Conservation (phyloP, 2,888 invertebrate genomes). For the Meandrusa payeni region DNA sequence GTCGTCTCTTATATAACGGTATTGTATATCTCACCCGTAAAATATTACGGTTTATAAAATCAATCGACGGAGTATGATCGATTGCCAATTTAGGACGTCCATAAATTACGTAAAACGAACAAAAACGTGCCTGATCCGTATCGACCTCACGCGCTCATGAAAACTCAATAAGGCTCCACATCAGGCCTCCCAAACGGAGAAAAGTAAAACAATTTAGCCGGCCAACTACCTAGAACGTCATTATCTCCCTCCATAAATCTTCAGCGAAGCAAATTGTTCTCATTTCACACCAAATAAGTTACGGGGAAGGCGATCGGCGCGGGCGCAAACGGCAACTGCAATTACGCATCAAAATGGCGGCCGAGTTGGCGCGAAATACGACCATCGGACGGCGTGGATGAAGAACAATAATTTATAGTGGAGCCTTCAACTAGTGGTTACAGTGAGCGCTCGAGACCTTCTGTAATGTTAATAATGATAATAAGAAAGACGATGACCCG, state of each 20-base stretch:
- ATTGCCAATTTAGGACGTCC: constrained; percentile 3
- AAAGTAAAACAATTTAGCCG: constrained; percentile 37
- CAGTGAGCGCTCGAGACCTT: constrained; percentile 29
- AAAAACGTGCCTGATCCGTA: constrained; percentile 14
- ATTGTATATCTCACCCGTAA: too few relatives aligned
- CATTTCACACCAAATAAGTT: constrained; percentile 76
- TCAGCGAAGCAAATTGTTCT: constrained; percentile 62
- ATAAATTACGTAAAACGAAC: constrained; percentile 24
- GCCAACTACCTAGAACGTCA: constrained; percentile 44
- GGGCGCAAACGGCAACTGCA: constrained; percentile 43
- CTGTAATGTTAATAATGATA: constrained; percentile 34
- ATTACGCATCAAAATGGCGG: constrained; percentile 57
- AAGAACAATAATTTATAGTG: constrained; percentile 43
- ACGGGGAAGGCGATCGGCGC: constrained; percentile 41
- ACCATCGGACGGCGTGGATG: constrained; percentile 27
- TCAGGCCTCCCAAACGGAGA: constrained; percentile 22
- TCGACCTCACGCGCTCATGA: constrained; percentile 24
- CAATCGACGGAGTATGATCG: constrained; percentile 1
- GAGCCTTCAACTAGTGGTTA: constrained; percentile 34
- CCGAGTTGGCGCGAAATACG: constrained; percentile 34
- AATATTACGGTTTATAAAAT: too few relatives aligned
- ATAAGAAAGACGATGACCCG: not conserved
- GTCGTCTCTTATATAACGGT: too few relatives aligned
- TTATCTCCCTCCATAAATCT: constrained; percentile 64
- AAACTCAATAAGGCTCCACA: constrained; percentile 25